Conservation (phyloP, 2,888 invertebrate genomes). For the Eulithis prunata region DNA sequence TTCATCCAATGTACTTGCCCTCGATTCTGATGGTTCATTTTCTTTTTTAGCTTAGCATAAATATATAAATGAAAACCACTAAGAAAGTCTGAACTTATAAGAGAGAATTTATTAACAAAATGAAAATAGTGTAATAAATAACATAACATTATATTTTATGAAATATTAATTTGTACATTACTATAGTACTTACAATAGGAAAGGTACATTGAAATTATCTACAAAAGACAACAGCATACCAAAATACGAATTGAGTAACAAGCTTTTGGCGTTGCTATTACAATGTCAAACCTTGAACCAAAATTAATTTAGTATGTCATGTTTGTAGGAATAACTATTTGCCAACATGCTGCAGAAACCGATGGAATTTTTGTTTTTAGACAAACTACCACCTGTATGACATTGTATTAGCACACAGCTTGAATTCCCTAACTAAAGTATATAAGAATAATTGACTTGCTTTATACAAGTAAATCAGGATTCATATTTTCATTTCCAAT, state of each 20-base stretch:
- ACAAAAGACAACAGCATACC: constrained; percentile 73
- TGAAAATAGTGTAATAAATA: constrained; percentile 82
- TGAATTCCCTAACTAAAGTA: constrained; percentile 37
- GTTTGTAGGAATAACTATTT: too few relatives aligned
- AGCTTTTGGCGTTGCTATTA: constrained; percentile 49
- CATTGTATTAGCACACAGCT: constrained; percentile 35
- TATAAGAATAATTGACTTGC: constrained; percentile 35
- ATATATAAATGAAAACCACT: constrained; percentile 6
- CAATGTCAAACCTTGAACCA: constrained; percentile 40
- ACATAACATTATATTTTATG: constrained; percentile 78
- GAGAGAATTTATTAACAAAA: constrained; percentile 79
- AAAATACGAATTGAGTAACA: constrained; percentile 67
- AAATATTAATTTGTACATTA: constrained; percentile 83
- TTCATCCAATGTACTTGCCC: too few relatives aligned
- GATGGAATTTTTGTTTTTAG: too few relatives aligned
- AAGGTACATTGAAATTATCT: constrained; percentile 61
- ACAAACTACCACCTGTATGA: constrained; percentile 1
- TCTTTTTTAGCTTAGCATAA: too few relatives aligned
- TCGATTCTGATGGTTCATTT: too few relatives aligned
- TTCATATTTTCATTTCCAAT: constrained; percentile 40
- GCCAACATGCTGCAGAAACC: too few relatives aligned
- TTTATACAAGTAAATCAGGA: constrained; percentile 42
- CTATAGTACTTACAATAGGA: constrained; percentile 64
- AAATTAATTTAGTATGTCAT: too few relatives aligned
- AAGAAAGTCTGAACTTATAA: constrained; percentile 62